Conservation (phyloP, 2,113 vertebrate genomes). For the Neogobius melanostomus region DNA sequence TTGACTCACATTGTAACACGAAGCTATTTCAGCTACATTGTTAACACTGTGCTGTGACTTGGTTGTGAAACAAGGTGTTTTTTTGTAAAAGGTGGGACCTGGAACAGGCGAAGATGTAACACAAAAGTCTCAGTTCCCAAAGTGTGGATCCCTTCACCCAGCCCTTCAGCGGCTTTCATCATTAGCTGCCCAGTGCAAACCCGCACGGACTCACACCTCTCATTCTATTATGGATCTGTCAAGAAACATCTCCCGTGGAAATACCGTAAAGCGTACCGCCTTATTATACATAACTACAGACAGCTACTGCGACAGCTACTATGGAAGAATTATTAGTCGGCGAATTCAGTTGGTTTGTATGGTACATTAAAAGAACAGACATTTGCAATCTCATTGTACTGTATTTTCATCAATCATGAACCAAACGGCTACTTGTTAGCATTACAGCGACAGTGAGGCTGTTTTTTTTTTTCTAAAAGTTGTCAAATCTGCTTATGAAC, state of each 20-base stretch:
- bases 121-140: constrained; percentile 27
- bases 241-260: constrained; percentile 61
- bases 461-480: too few species aligned
- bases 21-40: too few species aligned
- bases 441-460: too few species aligned
- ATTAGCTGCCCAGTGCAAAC: constrained; percentile 48
- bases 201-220: constrained; percentile 59
- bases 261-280: constrained; percentile 49
- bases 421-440: too few species aligned
- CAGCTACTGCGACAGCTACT: neutral
- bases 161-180: constrained; percentile 32
- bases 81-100: constrained; percentile 14
- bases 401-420: too few species aligned
- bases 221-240: constrained; percentile 52
- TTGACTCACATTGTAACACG: too few species aligned
- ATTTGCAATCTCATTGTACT: too few species aligned
- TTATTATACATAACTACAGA: constrained; percentile 25
- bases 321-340: too few species aligned
- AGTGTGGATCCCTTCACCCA: constrained; percentile 27
- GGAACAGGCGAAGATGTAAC: constrained; percentile 44
- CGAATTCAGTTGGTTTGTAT: too few species aligned
- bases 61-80: neutral
- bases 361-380: too few species aligned
- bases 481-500: too few species aligned
- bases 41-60: neutral